A percentile compares a stretch with the other conserved stretches of the same genome.
Conservation (phyloP, 2,888 invertebrate species). For the Heliconius charithonia region DNA sequence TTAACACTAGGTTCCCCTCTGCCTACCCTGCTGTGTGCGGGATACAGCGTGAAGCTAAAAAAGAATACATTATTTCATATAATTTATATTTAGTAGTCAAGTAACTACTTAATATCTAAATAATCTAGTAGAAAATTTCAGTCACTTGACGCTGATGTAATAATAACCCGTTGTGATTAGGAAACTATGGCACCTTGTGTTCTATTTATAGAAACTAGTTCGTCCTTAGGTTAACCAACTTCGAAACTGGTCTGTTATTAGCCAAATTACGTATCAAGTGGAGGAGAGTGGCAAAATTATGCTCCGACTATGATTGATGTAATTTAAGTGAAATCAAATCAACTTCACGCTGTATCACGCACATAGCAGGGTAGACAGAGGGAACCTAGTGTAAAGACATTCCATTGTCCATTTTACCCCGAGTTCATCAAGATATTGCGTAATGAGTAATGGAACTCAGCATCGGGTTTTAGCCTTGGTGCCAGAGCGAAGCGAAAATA, state of each 20-base stretch:
- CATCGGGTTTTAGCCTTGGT: too few relatives aligned
- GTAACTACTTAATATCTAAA: neutral
- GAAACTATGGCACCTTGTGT: conserved; percentile 46
- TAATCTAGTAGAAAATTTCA: conserved; percentile 12
- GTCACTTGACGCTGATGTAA: conserved; percentile 32
- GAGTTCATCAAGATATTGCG: too few relatives aligned
- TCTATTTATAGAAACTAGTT: conserved; percentile 51
- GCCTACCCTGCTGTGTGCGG: too few relatives aligned
- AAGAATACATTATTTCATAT: neutral
- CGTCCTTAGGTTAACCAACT: conserved; percentile 47
- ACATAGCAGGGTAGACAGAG: too few relatives aligned
- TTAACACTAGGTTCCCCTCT: too few relatives aligned
- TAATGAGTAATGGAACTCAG: too few relatives aligned
- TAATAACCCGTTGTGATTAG: conserved; percentile 40
- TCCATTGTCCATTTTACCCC: too few relatives aligned
- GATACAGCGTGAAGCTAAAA: too few relatives aligned
- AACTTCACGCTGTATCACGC: too few relatives aligned
- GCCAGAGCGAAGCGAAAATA: too few relatives aligned
- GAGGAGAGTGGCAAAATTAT: conserved; percentile 20
- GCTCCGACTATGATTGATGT: conserved; percentile 15
- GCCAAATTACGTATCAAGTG: conserved; percentile 21
- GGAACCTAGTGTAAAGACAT: too few relatives aligned
- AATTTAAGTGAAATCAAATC: neutral
- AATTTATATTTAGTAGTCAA: neutral
- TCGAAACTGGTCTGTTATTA: conserved; percentile 41